phyloP scores from a whole-genome alignment of 1,140 invertebrate genomes.

The Archegozetes longisetosus region DNA sequence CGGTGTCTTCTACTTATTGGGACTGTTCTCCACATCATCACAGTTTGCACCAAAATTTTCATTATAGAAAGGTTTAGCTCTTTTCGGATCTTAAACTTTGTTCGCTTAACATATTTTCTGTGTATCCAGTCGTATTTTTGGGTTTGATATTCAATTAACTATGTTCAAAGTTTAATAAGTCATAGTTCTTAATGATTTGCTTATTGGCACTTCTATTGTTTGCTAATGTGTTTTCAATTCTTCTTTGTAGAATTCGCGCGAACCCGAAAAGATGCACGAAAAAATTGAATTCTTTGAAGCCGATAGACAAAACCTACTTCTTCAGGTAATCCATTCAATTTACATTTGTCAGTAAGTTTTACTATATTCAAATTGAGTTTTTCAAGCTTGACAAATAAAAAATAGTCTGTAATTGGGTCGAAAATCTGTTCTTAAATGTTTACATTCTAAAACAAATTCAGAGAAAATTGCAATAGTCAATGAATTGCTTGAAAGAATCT shows the following conservation, averaged over 20 bases:
- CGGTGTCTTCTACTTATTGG: background rate
- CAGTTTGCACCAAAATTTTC: background rate
- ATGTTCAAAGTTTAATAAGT: background rate
- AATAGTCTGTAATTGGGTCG: too few relatives aligned
- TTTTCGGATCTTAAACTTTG: too few relatives aligned
- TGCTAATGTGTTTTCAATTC: background rate
- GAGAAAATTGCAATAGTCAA: too few relatives aligned
- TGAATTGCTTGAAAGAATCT: too few relatives aligned
- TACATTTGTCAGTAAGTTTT: too few relatives aligned
- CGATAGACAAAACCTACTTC: background rate
- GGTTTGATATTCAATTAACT: too few relatives aligned
- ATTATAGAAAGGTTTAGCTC: background rate
- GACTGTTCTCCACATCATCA: background rate
- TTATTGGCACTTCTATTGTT: background rate
- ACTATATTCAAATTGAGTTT: too few relatives aligned
- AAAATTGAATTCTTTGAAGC: slow-evolving; percentile 18
- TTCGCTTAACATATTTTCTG: too few relatives aligned
- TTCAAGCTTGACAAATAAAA: too few relatives aligned
- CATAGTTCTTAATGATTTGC: background rate
- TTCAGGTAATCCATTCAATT: slow-evolving; percentile 14
- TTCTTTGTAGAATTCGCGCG: background rate
- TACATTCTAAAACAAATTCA: too few relatives aligned
- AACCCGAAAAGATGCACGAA: background rate
- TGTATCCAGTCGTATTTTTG: too few relatives aligned
- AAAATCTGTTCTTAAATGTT: too few relatives aligned